Percentiles rank a stretch among this genome's conserved stretches.
phyloP scores from a whole-genome alignment of 2,888 invertebrate species.

The Acleris emargana region DNA sequence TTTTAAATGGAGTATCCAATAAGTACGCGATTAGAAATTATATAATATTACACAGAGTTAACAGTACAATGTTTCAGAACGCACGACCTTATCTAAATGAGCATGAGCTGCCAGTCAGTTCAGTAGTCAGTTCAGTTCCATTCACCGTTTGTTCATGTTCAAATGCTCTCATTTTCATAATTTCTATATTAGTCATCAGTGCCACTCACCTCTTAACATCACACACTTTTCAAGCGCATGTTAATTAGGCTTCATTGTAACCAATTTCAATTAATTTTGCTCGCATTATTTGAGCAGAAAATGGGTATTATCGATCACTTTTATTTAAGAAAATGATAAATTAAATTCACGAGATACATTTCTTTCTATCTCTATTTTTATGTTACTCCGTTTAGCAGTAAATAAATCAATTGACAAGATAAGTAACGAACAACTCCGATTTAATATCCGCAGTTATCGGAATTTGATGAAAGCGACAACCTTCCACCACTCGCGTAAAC shows the following conservation, averaged over 20 bases:
- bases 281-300: slow-evolving; percentile 43
- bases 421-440: slow-evolving; percentile 52
- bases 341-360: slow-evolving; percentile 26
- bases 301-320: slow-evolving; percentile 54
- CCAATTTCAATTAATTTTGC: slow-evolving; percentile 41
- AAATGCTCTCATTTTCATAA: slow-evolving; percentile 33
- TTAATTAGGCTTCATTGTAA: slow-evolving; percentile 32
- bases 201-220: slow-evolving; percentile 28
- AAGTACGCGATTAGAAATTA: no score
- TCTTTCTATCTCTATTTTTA: neutral
- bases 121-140: neutral
- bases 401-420: neutral
- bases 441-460: slow-evolving; percentile 67
- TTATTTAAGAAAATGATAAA: slow-evolving; percentile 39
- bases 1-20: no score
- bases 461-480: slow-evolving; percentile 53
- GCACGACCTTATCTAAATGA: slow-evolving; percentile 26
- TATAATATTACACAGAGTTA: neutral
- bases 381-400: no score
- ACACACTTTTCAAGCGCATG: slow-evolving; percentile 27
- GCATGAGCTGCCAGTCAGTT: slow-evolving; percentile 26
- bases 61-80: slow-evolving; percentile 25
- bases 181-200: slow-evolving; percentile 25
- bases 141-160: slow-evolving; percentile 26
- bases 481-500: slow-evolving; percentile 70